Conservation (phyloP, 2,888 invertebrate species). For the Branchipolynoe longqiensis region DNA sequence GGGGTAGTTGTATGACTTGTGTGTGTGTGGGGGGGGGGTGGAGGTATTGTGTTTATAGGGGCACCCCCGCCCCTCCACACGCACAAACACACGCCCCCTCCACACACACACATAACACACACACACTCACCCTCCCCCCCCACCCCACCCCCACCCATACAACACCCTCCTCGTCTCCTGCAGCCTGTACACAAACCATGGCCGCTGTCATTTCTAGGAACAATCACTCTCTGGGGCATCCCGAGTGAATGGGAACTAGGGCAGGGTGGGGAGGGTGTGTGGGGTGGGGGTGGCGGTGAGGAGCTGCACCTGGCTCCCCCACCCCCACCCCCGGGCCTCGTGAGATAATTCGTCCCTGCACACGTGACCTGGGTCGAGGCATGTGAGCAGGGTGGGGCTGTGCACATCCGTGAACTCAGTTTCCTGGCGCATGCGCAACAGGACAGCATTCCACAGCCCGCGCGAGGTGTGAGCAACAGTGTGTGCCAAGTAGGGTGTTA, state of each 20-base stretch:
- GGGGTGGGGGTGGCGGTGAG: neutral
- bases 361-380: neutral
- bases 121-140: neutral
- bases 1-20: too few species aligned
- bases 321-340: neutral
- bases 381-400: neutral
- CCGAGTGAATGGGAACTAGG: neutral
- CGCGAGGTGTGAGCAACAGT: too few species aligned
- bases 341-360: neutral
- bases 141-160: too few species aligned
- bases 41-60: too few species aligned
- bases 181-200: too few species aligned
- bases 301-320: too few species aligned
- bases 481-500: too few species aligned
- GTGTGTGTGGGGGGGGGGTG: too few species aligned
- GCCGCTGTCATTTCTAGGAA: conserved; percentile 53
- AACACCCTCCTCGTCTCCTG: too few species aligned
- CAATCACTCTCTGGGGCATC: conserved; percentile 3
- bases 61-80: neutral
- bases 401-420: neutral
- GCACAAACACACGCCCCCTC: neutral
- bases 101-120: neutral
- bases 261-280: too few species aligned
- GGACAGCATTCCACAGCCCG: too few species aligned
- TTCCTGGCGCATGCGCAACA: too few species aligned